phyloP scores from a whole-genome alignment of 2,888 invertebrate species.

The Caenorhabditis sinica region DNA sequence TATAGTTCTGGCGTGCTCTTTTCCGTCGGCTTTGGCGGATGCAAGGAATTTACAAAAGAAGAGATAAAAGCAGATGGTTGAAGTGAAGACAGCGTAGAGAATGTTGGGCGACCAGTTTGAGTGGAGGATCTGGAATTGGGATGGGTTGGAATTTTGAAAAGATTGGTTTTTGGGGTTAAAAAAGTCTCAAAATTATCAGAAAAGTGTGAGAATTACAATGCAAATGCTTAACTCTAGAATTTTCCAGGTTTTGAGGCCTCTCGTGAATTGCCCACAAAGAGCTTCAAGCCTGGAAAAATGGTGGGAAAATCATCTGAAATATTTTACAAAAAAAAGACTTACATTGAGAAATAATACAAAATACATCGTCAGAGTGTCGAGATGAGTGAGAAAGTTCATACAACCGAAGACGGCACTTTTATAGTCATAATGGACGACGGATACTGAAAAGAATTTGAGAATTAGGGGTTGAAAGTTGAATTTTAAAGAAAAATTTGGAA shows the following conservation, averaged over 20 bases:
- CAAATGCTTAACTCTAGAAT: too few relatives aligned
- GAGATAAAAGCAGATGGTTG: slow-evolving; percentile 39
- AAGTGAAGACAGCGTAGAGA: slow-evolving; percentile 46
- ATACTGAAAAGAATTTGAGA: slow-evolving; percentile 85
- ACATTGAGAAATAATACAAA: slow-evolving; percentile 81
- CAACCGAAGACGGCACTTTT: slow-evolving; percentile 89
- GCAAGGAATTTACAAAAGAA: slow-evolving; percentile 49
- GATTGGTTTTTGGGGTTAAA: too few relatives aligned
- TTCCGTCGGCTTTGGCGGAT: not conserved
- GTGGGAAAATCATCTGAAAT: too few relatives aligned
- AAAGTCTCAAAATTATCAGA: too few relatives aligned
- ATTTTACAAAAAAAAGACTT: slow-evolving; percentile 17
- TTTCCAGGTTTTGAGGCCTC: too few relatives aligned
- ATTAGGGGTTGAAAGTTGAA: not conserved
- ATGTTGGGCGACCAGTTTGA: slow-evolving; percentile 42
- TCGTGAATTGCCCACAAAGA: too few relatives aligned
- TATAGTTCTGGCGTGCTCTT: slow-evolving; percentile 86
- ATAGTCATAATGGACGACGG: slow-evolving; percentile 89
- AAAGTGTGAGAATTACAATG: too few relatives aligned
- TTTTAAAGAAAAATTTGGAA: too few relatives aligned
- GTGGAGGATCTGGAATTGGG: slow-evolving; percentile 58
- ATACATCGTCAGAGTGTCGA: slow-evolving; percentile 86
- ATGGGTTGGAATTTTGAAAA: too few relatives aligned
- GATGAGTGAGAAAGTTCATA: slow-evolving; percentile 90
- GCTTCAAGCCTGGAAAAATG: too few relatives aligned